Base-by-base conservation (phyloP, 2,888 invertebrate genomes). In the Tortrix viridana region DNA sequence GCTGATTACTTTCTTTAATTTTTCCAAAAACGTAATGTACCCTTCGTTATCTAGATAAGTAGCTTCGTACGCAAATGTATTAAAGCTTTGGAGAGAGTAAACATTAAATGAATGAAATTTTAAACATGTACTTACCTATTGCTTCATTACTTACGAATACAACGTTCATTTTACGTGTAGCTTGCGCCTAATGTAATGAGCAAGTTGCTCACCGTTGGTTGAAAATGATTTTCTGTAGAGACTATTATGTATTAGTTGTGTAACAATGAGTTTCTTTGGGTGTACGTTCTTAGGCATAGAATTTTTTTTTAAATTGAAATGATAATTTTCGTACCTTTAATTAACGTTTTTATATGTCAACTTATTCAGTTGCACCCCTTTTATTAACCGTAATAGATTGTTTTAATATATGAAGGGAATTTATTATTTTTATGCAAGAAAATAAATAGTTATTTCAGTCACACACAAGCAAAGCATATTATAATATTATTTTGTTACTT, bases 1-100 rank as follows among this genome's bases (percentile, higher is more conserved):
- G 84, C 88, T 92, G 91, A 92, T 92, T 89, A 86, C 90, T 87
- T 90, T 89, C 89, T 89, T 89, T 90, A 91, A 91, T 91, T 89
- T 86, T 86, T 88, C 80, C 85, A 82, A 84, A 86, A 89, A 88
- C 83, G 79, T 76, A 65, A 59, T 65, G 64, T 65, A 50, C 49
- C 59, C 54, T 54, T 60, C 59, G 60, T 55, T 70, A 71, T 69
- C 69, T 71, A 67, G 32, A 44, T 48, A 65, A 66, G 65, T 66
- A 69, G 69, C 69, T 74, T 70, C 74, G 69, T 75, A 75, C 75
- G 75, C 82, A 85, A 87, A 84, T 88, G 84, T 88, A 90, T 86
- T 87, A 84, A 81, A 81, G 79, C 83, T 81, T 74, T 77, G 78
- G 78, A 75, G 81, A 81, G 75, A 78, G 85, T 84, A 85, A 84